phyloP scores from a whole-genome alignment of 2,888 invertebrate genomes.

The Drosophila vallismaia region DNA sequence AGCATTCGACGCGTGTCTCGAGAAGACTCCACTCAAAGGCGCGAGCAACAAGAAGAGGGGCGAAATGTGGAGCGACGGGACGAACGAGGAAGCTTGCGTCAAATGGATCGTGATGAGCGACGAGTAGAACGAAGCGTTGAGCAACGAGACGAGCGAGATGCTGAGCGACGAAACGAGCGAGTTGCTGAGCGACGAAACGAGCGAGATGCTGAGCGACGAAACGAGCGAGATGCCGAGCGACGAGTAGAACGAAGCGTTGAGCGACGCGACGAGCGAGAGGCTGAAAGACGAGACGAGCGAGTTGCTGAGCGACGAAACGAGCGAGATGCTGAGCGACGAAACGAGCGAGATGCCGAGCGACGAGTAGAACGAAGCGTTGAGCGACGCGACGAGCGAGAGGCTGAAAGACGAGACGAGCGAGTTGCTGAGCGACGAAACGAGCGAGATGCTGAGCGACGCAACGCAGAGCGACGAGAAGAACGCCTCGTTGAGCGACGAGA shows the following conservation, averaged over 20 bases:
- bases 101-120: no score
- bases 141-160: not conserved
- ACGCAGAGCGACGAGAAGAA: not conserved
- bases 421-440: conserved; percentile 33
- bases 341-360: not conserved
- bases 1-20: conserved; percentile 4
- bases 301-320: conserved; percentile 33
- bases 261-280: not conserved
- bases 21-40: no score
- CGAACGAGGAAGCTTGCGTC: not conserved
- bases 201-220: not conserved
- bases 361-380: not conserved
- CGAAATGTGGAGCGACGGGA: no score
- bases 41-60: no score
- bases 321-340: conserved; percentile 23
- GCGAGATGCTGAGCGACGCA: conserved; percentile 20
- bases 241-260: not conserved
- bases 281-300: no score
- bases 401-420: no score
- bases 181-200: not conserved
- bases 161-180: not conserved
- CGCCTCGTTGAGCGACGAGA: no score
- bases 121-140: not conserved
- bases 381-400: not conserved
- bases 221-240: no score